Evolutionary conservation across 2,888 invertebrate species (phyloP).

Genomic region (Mycalesis mineus): DNA sequence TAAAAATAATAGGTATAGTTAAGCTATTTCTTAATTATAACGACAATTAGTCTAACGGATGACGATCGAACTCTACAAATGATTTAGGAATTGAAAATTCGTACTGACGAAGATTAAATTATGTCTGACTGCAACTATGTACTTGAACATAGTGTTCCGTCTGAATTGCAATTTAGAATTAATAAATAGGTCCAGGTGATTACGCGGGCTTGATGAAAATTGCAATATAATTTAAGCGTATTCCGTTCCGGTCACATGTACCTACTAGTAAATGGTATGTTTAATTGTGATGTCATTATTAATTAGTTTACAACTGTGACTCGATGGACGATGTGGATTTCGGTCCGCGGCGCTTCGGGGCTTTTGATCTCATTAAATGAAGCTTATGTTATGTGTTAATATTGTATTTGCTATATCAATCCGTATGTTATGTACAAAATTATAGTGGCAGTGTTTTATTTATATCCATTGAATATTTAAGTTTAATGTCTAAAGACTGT

Average conservation of each 20-base stretch:
- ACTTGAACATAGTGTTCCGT: background rate
- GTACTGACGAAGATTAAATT: no score
- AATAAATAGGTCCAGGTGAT: background rate
- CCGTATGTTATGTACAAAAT: background rate
- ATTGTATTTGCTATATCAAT: constrained; percentile 8
- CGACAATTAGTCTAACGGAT: no score
- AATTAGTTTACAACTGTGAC: constrained; percentile 24
- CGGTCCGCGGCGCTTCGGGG: constrained; percentile 13
- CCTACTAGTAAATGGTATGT: background rate
- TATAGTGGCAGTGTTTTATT: no score
- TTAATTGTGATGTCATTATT: constrained; percentile 17
- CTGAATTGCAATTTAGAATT: background rate
- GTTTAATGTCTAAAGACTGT: background rate
- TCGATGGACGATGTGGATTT: constrained; percentile 15
- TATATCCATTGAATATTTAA: background rate
- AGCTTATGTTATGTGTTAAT: constrained; percentile 12
- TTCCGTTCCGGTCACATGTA: constrained; percentile 1
- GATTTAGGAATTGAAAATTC: no score
- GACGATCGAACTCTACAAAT: no score
- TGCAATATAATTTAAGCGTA: background rate
- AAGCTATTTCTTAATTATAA: no score
- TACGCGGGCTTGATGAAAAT: background rate
- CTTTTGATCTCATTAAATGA: constrained; percentile 22
- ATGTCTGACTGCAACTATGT: no score
- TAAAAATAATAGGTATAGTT: no score